Evolutionary conservation across 1,140 invertebrate species (phyloP), one percentile per base, ranked within the genome.

Genomic region (Drosophila bocki): DNA sequence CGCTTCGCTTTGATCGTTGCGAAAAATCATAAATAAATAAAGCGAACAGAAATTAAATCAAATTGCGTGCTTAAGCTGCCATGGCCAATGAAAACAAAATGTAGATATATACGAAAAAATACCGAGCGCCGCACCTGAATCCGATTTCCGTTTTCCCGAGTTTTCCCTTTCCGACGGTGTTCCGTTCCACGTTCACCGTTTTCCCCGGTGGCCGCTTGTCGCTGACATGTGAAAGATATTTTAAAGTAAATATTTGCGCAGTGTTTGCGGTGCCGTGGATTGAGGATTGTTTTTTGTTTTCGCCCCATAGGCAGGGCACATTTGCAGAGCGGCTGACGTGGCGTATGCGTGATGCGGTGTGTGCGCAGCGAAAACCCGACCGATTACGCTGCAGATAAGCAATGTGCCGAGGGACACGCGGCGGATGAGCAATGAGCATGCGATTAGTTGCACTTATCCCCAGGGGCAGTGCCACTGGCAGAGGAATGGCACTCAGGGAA

Each of bases 221-320:
- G 75, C 62, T 86, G 82, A 81, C 82, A 85, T 62, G 72, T 81
- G 75, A 65, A 68, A 84, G 69, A 81, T 85, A 86, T 72, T 78
- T 86, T 78, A 71, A 75, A 64, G 65, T 61, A 86, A 85, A 85
- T 81, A 78, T 86, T 85, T 82, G 76, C 61, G 59, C 64, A 71
- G 64, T 50, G 69, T 70, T 83, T 75, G 75, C 44, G 64, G 75
- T 69, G 41, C 33, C 50, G 76, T 29, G 56, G 39, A 77, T 77
- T 77, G 74, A 77, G 62, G 29, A 51, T 51, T 51, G 26, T 77
- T 77, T 60, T 69, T 51, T 61, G 35, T 39, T 53, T 61, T 33
- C 35, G 48, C 75, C 75, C 63, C 39, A 26, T 61, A 60, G 75
- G 75, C 75, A 61, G 50, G 13, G 19, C 64, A 26, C 48, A 78